Evolutionary conservation across 2,113 vertebrate genomes (phyloP), one percentile per base, ranked within the genome.

Genomic region (Gymnocephalus cernua): DNA sequence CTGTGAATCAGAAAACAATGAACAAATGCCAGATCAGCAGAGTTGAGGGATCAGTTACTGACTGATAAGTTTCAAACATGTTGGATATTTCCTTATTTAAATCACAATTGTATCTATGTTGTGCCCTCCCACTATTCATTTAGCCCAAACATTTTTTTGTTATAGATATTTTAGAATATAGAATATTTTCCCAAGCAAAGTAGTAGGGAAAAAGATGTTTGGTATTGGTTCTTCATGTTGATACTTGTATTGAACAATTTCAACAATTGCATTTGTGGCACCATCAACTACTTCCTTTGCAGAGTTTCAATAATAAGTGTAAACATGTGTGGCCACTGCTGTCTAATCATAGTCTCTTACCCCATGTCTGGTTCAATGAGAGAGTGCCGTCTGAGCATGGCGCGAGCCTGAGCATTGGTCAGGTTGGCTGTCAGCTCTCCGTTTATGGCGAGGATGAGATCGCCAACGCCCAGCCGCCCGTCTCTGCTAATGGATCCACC

Each of bases 401-500:
- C 97, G 0, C 98, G 95, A 1, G 98, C 97, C 86, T 99, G 97
- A 27, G 96, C 97, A 51, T 95, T 99, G 86, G 93, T 97, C 91
- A 99, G 91, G 84, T 96, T 95, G 64, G 95, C 89, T 2, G 97
- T 96, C 45, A 95, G 93, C 82, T 99, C 98, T 58, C 97, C 97
- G 81, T 99, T 99, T 83, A 99, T 96, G 27, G 96, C 96, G 80
- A 99, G 87, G 80, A 99, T 97, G 83, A 97, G 97, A 86, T 99
- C 98, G 0, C 98, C 98, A 0, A 97, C 95, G 2, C 96, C 94
- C 80, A 99, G 96, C 4, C 97, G 96, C 16, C 98, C 97, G 64
- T 99, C 98, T 0, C 96, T 95, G 91, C 96, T 99, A 61, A 99
- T 97, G 21, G 98, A 98, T 0, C 98, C 98, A 12, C 97, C 97